Base-by-base conservation (phyloP, 2,888 invertebrate species). In the Pyrocoelia pectoralis region DNA sequence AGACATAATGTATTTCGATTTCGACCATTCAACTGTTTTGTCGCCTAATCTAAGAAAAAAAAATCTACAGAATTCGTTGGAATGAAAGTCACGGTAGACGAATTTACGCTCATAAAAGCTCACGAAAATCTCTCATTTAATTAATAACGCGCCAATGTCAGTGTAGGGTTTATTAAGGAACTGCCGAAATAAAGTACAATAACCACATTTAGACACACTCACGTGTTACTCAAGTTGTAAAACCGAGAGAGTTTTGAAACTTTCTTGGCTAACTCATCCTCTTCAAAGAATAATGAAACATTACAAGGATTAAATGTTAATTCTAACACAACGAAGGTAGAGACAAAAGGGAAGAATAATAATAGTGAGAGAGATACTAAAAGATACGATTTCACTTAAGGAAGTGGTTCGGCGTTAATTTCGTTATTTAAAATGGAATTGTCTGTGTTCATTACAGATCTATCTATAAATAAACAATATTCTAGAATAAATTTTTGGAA, bases 251-350 rank as follows among this genome's bases (percentile, higher is more conserved):
- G 40, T 33, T 52, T 43, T n/a, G 46, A 53, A 59, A 59, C 52
- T 59, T 59, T 59, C 52, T 53, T 18, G 10, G 15, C 12, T 38
- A 59, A 59, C 46, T 59, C 52, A 28, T 12, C 52, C 46, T 33
- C 53, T 52, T 46, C 12, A 51, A 53, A 53, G 52, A 53, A 59
- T 59, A 53, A 59, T 59, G 53, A 53, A 59, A 53, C 52, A 41
- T 52, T 51, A 52, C 46, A 33, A 18, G 46, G 59, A 43, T 58
- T 58, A 58, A 58, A 52, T 51, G 38, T 57, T 54, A 38, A 40
- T 41, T 19, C 14, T 33, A n/a, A 19, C 13, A n/a, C n/a, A 13
- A n/a, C 33, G 13, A 19, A 41, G 19, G 53, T 54, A 41, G 12
- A 18, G 41, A 41, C 50, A 50, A 50, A 40, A 46, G 38, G 8